Conservation (phyloP, 2,113 vertebrate species). For the Anolis carolinensis region DNA sequence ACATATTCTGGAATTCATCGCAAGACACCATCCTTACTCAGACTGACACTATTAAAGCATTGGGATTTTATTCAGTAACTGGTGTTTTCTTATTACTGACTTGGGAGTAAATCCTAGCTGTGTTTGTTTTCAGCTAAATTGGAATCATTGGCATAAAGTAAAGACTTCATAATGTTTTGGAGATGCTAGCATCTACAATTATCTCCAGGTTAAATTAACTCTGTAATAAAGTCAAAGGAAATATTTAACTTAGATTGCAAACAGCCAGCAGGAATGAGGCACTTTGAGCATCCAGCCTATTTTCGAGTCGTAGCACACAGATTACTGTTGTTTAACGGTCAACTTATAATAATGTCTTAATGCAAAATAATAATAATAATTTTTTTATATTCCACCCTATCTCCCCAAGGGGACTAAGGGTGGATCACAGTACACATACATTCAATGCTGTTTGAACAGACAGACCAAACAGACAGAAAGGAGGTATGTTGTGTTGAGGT, state of each 20-base stretch:
- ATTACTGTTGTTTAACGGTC: background rate
- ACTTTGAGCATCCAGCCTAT: background rate
- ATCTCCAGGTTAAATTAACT: background rate
- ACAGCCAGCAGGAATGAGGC: background rate
- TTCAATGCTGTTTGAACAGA: too few relatives aligned
- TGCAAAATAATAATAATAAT: too few relatives aligned
- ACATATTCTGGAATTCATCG: too few relatives aligned
- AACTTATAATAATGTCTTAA: background rate
- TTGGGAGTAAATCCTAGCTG: background rate
- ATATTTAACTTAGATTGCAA: background rate
- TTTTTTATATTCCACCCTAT: too few relatives aligned
- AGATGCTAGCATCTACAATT: background rate
- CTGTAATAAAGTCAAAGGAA: background rate
- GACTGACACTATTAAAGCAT: background rate
- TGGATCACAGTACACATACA: too few relatives aligned
- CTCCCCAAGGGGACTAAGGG: too few relatives aligned
- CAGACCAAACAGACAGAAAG: too few relatives aligned
- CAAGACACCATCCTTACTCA: too few relatives aligned
- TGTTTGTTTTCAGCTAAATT: background rate
- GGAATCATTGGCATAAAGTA: background rate
- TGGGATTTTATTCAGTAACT: background rate
- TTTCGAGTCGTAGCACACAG: background rate
- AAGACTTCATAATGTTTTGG: background rate
- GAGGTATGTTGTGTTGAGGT: too few relatives aligned
- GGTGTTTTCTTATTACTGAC: background rate